A percentile compares a stretch with the other conserved stretches of the same genome.
Evolutionary conservation across 2,797 vertebrate species (phyloP).

Genomic region (Tinamus major): DNA sequence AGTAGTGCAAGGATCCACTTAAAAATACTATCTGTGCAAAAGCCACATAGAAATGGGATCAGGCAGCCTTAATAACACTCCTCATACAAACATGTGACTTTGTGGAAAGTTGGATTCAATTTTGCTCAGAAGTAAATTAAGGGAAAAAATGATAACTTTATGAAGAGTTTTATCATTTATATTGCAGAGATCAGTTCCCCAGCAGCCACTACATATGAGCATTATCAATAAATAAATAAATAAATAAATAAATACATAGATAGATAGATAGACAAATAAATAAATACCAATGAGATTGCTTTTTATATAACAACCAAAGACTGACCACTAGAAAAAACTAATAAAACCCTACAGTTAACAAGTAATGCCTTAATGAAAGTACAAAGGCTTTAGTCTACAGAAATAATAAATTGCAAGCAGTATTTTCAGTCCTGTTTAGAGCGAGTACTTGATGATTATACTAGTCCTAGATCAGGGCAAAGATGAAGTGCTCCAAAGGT

Average conservation of each 20-base stretch:
- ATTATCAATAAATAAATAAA: not conserved
- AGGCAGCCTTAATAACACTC: not conserved
- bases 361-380: not conserved
- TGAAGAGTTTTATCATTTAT: not conserved
- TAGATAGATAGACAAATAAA: not conserved
- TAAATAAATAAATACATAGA: not conserved
- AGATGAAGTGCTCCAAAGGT: not conserved
- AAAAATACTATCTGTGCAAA: not conserved
- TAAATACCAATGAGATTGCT: not conserved
- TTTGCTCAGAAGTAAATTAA: not conserved
- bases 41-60: accelerated
- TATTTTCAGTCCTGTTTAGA: not conserved
- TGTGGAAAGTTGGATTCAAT: not conserved
- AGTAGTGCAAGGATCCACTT: not conserved
- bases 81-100: not conserved
- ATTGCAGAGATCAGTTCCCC: not conserved
- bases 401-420: not conserved
- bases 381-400: not conserved
- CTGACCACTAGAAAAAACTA: not conserved
- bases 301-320: not conserved
- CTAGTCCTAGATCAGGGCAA: not conserved
- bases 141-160: not conserved
- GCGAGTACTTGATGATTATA: not conserved
- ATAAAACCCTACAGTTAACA: not conserved
- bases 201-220: not conserved